Evolutionary conservation across 1,140 invertebrate species (phyloP), one percentile per base, ranked within the genome.

Genomic region (Cotesia vestalis): DNA sequence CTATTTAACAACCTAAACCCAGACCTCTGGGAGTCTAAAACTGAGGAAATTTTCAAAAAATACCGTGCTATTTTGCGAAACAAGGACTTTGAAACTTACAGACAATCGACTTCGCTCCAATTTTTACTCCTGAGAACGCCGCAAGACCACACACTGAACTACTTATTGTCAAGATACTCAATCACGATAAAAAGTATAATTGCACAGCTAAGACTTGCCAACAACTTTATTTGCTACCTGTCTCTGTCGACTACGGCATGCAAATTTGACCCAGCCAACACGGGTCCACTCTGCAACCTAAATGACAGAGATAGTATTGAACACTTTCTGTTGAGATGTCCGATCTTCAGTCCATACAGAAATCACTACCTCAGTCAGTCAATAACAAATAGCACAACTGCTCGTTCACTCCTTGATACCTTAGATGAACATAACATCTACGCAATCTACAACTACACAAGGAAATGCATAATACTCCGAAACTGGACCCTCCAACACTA

Each of bases 181-280:
- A 57, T 68, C 34, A 8, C 66, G 9, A 27, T 68, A 55, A 68
- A 68, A 14, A 5, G 66, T n/a, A 68, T 57, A 55, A 34, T 68
- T 57, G 59, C 59, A 4, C 59, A 60, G 27, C 14, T 60, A 2
- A 60, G 59, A 60, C 59, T 17, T 9, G 59, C 59, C 14, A 60
- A 60, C 5, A 60, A 60, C n/a, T 60, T 27, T 27, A 27, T 20
- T 27, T 60, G 59, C 27, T 34, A 27, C 9, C 27, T 60, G 9
- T 11, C 14, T 11, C 27, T 34, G 27, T 11, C 14, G 9, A 60
- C 4, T 17, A 60, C 1, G 9, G 1, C 14, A 17, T 17, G 14
- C 27, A 57, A 57, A 12, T 14, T 68, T 14, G 20, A 57, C 27
- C 66, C 66, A 34, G 17, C 5, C 8, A 34, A 68, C 20, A 55